Evolutionary conservation across 1,140 invertebrate genomes (phyloP), one percentile per base, ranked within the genome.

Genomic region (Penaeus vannamei): DNA sequence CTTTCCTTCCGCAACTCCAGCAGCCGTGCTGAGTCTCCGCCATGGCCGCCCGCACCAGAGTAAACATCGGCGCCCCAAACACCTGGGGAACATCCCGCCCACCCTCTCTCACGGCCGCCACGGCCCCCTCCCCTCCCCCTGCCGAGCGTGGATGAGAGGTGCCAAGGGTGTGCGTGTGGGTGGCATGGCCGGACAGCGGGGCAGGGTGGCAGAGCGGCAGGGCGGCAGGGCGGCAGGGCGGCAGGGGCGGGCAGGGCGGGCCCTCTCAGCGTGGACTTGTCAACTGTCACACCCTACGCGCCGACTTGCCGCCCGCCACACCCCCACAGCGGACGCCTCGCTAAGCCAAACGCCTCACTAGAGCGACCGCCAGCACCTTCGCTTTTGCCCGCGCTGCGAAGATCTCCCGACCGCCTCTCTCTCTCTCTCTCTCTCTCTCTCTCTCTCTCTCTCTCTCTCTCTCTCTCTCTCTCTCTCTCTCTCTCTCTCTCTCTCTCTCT

Each of bases 271-370:
- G 66, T 76, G 66, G 66, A 85, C 84, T 76, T 85, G 84, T 85
- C 84, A 85, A 85, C 84, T 85, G 84, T 79, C 84, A 84, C 83
- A 85, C 62, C 69, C 84, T 42, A 85, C 66, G 66, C 82, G 42
- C 84, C 72, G 53, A 69, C 10, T 5, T 36, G n/a, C 82, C 36
- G 61, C 82, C 62, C 62, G 29, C 26, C 32, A 76, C 84, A 36
- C 61, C 61, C 82, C 82, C 22, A 26, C 32, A n/a, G 59, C 69
- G 69, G 19, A 36, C 82, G 66, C 84, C 76, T 72, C 53, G 12
- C 84, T 17, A 61, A 46, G 22, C 7, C 53, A 23, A 26, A 64
- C 84, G 20, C 66, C 69, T 76, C 69, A 4, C 26, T 76, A n/a
- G 20, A 76, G 69, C 69, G 69, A 36, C 69, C 69, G 8, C 69